Percentiles rank a stretch among this genome's conserved stretches.
These are phyloP conservation scores for Chaetogeoica ovagalla DNA, from an alignment of 2,888 invertebrate genomes.

Conservation along the genomic window DNA sequence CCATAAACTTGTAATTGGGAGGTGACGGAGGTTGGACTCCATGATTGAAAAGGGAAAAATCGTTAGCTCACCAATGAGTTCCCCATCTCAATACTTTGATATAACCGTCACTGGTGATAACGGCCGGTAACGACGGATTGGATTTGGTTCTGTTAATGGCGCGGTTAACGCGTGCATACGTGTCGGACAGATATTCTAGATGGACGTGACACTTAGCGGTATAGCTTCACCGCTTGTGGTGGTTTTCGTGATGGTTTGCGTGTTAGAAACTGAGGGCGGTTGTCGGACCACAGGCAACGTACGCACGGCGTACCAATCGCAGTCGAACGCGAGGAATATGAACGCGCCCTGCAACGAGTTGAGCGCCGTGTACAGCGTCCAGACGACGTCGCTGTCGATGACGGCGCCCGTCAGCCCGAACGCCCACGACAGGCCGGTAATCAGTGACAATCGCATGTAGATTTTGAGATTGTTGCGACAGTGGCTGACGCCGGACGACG, in stretches of 20 bases:
- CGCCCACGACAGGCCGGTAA: constrained; percentile 63
- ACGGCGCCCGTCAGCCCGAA: constrained; percentile 61
- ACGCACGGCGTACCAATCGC: constrained; percentile 52
- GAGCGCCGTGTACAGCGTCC: constrained; percentile 61
- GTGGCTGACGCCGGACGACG: constrained; percentile 55
- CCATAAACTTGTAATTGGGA: too few species aligned
- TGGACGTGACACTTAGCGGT: not conserved
- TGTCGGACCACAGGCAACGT: not conserved
- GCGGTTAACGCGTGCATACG: too few species aligned
- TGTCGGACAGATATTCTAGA: not conserved
- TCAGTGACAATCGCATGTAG: constrained; percentile 61
- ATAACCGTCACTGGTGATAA: too few species aligned
- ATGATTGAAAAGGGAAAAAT: too few species aligned
- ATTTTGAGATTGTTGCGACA: constrained; percentile 57
- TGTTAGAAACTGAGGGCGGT: not conserved
- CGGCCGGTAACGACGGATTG: too few species aligned
- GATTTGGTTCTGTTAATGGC: not conserved
- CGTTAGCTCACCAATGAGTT: too few species aligned
- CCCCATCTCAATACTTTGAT: too few species aligned
- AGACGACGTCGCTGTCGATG: constrained; percentile 59
- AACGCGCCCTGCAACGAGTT: constrained; percentile 63
- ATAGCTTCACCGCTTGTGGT: too few species aligned
- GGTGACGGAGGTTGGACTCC: too few species aligned
- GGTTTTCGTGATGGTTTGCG: not conserved
- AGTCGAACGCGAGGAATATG: constrained; percentile 62